Conservation (phyloP, 2,113 vertebrate species). For the Trachemys scripta region DNA sequence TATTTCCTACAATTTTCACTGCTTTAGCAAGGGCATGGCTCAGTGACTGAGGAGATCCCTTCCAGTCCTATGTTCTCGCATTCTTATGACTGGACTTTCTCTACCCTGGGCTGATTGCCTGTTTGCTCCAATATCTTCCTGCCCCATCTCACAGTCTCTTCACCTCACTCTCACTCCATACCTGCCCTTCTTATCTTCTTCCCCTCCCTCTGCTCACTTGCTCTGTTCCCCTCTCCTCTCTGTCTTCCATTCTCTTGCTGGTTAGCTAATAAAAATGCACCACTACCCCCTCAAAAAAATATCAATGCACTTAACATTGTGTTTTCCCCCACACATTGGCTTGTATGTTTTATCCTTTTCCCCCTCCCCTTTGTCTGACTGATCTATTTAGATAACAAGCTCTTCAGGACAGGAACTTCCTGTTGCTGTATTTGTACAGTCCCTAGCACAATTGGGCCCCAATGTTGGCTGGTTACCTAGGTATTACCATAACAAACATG, state of each 20-base stretch:
- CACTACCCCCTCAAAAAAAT: background rate
- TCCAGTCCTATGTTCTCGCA: too few relatives aligned
- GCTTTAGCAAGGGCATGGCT: background rate
- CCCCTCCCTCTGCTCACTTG: background rate
- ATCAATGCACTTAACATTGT: background rate
- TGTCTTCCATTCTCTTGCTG: background rate
- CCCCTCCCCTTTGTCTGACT: rapidly evolving
- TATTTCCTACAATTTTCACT: background rate
- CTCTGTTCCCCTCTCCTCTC: background rate
- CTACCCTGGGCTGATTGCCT: background rate
- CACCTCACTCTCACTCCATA: background rate
- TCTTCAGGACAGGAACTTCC: background rate
- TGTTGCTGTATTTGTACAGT: background rate
- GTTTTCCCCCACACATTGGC: background rate
- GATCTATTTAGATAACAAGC: background rate
- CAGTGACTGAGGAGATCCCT: background rate
- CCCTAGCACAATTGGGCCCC: background rate
- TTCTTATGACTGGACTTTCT: background rate
- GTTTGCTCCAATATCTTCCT: background rate
- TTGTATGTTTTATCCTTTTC: background rate
- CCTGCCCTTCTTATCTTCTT: background rate
- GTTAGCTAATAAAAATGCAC: background rate
- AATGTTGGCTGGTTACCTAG: background rate
- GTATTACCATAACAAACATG: background rate
- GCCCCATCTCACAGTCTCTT: background rate